Evolutionary conservation across 2,888 invertebrate genomes (phyloP), one percentile per base, ranked within the genome.

Genomic region (Cyrtodaria siliqua): DNA sequence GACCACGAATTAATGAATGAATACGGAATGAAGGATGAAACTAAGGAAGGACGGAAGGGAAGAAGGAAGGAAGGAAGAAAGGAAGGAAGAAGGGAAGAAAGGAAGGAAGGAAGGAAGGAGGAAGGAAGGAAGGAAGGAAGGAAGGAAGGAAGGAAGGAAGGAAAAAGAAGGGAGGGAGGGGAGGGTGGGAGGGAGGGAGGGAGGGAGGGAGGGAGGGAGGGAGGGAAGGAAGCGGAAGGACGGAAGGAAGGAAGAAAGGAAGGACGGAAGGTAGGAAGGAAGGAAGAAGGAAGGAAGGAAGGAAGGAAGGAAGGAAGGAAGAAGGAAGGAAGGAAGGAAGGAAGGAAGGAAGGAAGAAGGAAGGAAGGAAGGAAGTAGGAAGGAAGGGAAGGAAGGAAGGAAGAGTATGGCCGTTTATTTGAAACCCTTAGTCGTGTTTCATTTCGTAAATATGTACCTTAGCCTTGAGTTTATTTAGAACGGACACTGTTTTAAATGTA

Each of bases 151-250:
- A 18, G 18, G 20, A 20, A 18, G 29, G 20, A 26, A 18, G 26
- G 20, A 26, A 18, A 26, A 24, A 26, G 27, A 20, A 24, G 14
- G 27, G 26, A 24, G 12, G 20, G 26, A 24, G 18, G 20, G 26
- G 29, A 24, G 20, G 26, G 12, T 9, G 24, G 23, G 14, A 26
- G 24, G 20, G 18, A 55, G 55, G 55, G 29, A 55, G 55, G 24
- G 29, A 20, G 29, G 14, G 27, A 26, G 24, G 55, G 26, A 26
- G 24, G 55, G 27, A 26, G 20, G 55, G 12, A 26, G 12, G 24
- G 27, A 26, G 20, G 27, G 55, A 12, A 55, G 55, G 27, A 26
- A 55, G 55, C 55, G 55, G 9, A 12, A 27, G 24, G 18, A 27
- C 23, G 24, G 40, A 40, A 14, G 14, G 40, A 40, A 14, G 14